Conservation (phyloP, 2,797 vertebrate species). For the Spheniscus humboldti region DNA sequence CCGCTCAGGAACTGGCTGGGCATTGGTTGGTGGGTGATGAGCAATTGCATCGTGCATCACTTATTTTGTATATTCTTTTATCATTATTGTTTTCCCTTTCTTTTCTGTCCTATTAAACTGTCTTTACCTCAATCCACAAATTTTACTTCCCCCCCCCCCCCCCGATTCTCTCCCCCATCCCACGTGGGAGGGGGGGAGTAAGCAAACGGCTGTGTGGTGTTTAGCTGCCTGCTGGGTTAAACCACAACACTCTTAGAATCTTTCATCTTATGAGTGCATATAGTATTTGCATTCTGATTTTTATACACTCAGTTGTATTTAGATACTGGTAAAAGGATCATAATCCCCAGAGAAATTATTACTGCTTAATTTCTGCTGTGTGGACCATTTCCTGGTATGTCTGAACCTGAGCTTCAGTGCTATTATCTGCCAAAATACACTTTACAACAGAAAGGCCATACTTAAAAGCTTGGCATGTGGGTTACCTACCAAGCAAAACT, state of each 20-base stretch:
- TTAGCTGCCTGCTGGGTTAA: too few relatives aligned
- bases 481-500: neutral
- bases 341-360: neutral
- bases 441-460: neutral
- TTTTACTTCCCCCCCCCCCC: too few relatives aligned
- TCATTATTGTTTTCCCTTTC: too few relatives aligned
- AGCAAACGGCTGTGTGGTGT: too few relatives aligned
- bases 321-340: neutral
- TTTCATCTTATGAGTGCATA: neutral
- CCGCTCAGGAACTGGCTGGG: too few relatives aligned
- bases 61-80: too few relatives aligned
- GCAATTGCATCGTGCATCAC: too few relatives aligned
- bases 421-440: neutral
- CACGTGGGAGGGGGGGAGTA: too few relatives aligned
- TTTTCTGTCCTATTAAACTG: too few relatives aligned
- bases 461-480: neutral
- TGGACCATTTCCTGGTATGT: neutral
- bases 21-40: too few relatives aligned
- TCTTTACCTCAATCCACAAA: too few relatives aligned
- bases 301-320: neutral
- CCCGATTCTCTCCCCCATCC: too few relatives aligned
- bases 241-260: neutral
- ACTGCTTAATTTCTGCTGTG: neutral
- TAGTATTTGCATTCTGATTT: neutral
- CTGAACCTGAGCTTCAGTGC: neutral